Evolutionary conservation across 2,888 invertebrate genomes (phyloP).

Genomic region (Galerucella pusilla): DNA sequence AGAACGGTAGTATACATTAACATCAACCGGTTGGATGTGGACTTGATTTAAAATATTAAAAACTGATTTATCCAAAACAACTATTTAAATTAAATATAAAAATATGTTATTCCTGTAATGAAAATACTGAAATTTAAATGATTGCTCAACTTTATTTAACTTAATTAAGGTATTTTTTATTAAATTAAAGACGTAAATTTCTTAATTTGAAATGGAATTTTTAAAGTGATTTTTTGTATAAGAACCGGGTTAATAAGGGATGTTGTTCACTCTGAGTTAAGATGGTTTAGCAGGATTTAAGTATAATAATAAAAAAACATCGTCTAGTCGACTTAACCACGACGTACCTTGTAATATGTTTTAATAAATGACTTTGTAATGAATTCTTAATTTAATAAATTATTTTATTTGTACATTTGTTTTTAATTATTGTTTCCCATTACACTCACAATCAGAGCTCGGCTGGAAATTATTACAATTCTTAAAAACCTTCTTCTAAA

Average conservation of each 20-base stretch:
- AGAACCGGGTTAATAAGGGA: neutral
- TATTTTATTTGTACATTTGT: constrained; percentile 2
- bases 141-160: no score
- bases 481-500: no score
- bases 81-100: no score
- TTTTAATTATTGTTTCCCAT: neutral
- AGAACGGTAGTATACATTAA: neutral
- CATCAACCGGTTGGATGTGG: neutral
- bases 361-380: neutral
- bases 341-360: neutral
- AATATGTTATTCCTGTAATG: no score
- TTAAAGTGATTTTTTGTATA: neutral
- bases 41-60: no score
- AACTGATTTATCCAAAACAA: no score
- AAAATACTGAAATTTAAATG: no score
- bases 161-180: no score
- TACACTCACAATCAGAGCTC: no score
- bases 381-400: constrained; percentile 1
- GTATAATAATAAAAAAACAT: neutral
- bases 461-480: no score
- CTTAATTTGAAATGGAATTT: neutral
- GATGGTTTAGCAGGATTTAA: no score
- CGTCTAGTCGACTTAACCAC: neutral
- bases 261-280: neutral
- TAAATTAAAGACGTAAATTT: no score